A percentile compares a stretch with the other conserved stretches of the same genome.
Evolutionary conservation across 2,888 invertebrate species (phyloP).

Genomic region (Tridacna gigas): DNA sequence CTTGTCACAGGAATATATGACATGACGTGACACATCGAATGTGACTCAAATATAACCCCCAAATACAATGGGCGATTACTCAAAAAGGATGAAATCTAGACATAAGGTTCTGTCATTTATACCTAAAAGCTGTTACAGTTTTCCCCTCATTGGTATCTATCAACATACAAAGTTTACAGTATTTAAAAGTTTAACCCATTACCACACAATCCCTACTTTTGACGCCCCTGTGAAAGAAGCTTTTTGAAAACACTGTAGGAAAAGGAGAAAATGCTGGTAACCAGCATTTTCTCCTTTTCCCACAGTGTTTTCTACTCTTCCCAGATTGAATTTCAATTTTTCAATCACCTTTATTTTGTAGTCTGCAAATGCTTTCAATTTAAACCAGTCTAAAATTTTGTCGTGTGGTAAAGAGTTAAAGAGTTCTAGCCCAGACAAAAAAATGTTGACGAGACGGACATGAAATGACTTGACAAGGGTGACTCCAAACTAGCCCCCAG

Average conservation of each 20-base stretch:
- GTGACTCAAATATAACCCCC: background rate
- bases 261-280: too few relatives aligned
- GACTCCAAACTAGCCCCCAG: background rate
- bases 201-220: background rate
- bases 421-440: background rate
- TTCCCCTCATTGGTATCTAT: background rate
- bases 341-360: too few relatives aligned
- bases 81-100: background rate
- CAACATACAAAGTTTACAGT: background rate
- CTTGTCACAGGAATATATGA: background rate
- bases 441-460: background rate
- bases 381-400: too few relatives aligned
- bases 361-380: too few relatives aligned
- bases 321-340: too few relatives aligned
- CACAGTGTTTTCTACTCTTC: too few relatives aligned
- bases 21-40: slow-evolving; percentile 8
- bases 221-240: too few relatives aligned
- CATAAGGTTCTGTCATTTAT: background rate
- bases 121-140: background rate
- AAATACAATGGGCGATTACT: background rate
- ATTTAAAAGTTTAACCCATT: too few relatives aligned
- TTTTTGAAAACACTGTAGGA: too few relatives aligned
- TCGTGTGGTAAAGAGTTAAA: too few relatives aligned
- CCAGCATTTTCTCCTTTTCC: too few relatives aligned
- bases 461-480: background rate